A percentile compares a stretch with the other conserved stretches of the same genome.
Conservation (phyloP, 92 coral and sea anemone species). For the Zoanthus sansibaricus region DNA sequence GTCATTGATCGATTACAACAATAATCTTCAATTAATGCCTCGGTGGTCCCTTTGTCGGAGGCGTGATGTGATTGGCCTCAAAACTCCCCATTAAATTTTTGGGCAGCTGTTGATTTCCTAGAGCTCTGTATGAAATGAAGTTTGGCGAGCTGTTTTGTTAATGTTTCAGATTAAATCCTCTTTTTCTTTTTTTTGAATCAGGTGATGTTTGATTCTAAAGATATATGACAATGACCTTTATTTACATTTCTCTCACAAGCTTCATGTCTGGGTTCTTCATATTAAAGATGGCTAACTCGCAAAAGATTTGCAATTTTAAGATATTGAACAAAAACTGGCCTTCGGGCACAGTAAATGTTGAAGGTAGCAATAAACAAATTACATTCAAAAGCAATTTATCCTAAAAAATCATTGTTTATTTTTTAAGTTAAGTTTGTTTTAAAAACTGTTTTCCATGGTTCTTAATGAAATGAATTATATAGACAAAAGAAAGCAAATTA, state of each 20-base stretch:
- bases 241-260: neutral
- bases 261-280: neutral
- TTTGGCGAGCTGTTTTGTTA: neutral
- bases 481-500: neutral
- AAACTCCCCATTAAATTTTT: constrained; percentile 1
- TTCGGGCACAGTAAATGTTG: neutral
- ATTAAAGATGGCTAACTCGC: constrained; percentile 33
- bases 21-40: constrained; percentile 4
- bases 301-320: constrained; percentile 13
- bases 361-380: neutral
- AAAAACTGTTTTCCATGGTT: neutral
- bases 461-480: neutral
- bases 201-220: neutral
- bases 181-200: neutral
- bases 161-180: neutral
- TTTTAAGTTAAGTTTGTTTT: neutral
- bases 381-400: neutral
- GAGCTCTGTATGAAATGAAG: constrained; percentile 15
- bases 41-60: constrained; percentile 25
- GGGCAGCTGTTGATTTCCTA: constrained; percentile 45
- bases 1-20: constrained; percentile 32
- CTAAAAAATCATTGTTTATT: neutral
- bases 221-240: neutral
- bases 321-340: constrained; percentile 1
- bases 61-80: constrained; percentile 37